Base-by-base conservation (phyloP, 2,888 invertebrate species). In the Eulithis prunata region DNA sequence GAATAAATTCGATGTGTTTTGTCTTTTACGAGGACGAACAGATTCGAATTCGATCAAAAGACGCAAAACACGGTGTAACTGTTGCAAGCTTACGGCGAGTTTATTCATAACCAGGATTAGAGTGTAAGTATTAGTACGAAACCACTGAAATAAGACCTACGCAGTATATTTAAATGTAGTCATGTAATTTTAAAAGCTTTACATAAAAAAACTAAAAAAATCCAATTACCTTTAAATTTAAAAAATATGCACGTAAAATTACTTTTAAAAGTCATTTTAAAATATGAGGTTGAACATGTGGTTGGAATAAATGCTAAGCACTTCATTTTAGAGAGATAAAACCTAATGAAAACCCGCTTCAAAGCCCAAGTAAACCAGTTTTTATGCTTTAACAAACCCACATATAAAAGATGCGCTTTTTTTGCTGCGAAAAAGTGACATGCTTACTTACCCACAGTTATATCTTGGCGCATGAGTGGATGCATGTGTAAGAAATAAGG, bases 391-490 rank as follows among this genome's bases (percentile, higher is more conserved):
- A 28, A 45, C 56, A 45, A 56, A 45, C 56, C 45, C 21, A 8
- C 10, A 12, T 43, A 45, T 45, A 58, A 51, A 58, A 41, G 58
- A 55, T 53, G 49, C 7, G 56, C 45, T 13, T 41, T 11, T 64
- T 54, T 59, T 51, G 32, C n/a, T 46, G 36, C 36, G 14, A 49
- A 55, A 51, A 59, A 56, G 36, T 36, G 56, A 56, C 55, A 21
- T 45, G 55, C 59, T 64, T 52, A 47, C 14, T 47, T 47, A 47
- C 21, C n/a, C n/a, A n/a, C n/a, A 41, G 38, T 56, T 57, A 46
- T 46, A n/a, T 45, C 45, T 56, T 56, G 55, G 51, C 49, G 60
- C 45, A 45, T 45, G 53, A 58, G 21, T 10, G 8, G 45, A 53
- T 54, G 53, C 58, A 55, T 38, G 43, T 21, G 43, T 21, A 41